Conservation (phyloP, 2,888 invertebrate species). For the Argyresthia albistria region DNA sequence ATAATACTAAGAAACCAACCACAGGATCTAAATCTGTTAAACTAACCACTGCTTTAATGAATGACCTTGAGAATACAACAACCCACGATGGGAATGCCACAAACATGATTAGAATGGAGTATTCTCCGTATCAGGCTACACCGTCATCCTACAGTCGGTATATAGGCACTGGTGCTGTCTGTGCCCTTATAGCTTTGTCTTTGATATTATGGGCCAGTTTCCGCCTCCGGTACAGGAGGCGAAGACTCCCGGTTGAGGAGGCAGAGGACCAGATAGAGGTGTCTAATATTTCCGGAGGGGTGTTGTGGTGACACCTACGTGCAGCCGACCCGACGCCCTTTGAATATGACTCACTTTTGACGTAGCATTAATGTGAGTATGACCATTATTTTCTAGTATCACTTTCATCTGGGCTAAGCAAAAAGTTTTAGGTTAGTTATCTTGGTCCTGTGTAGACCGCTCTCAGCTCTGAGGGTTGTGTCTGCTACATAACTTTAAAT, state of each 20-base stretch:
- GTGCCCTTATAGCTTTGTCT: slow-evolving; percentile 67
- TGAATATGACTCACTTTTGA: slow-evolving; percentile 71
- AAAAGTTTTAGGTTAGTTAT: no score
- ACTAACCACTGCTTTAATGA: slow-evolving; percentile 22
- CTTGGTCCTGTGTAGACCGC: no score
- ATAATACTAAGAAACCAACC: slow-evolving; percentile 18
- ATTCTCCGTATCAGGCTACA: slow-evolving; percentile 45
- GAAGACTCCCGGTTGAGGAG: slow-evolving; percentile 37
- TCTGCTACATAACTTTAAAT: no score
- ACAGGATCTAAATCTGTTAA: slow-evolving; percentile 13
- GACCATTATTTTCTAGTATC: not conserved
- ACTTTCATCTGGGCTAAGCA: no score
- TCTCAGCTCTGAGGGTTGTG: no score
- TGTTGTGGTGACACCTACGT: slow-evolving; percentile 80
- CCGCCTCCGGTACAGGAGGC: slow-evolving; percentile 47
- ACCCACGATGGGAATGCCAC: slow-evolving; percentile 25
- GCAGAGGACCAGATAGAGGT: slow-evolving; percentile 74
- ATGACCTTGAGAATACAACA: slow-evolving; percentile 25
- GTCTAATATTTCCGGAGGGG: slow-evolving; percentile 74
- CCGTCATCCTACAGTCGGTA: slow-evolving; percentile 46
- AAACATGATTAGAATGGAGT: slow-evolving; percentile 43
- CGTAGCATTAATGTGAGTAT: slow-evolving; percentile 67
- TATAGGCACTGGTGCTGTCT: slow-evolving; percentile 71
- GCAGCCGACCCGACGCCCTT: slow-evolving; percentile 71
- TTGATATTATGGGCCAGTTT: slow-evolving; percentile 68